Base-by-base conservation (phyloP, 2,888 invertebrate genomes). In the Idaea dimidiata region DNA sequence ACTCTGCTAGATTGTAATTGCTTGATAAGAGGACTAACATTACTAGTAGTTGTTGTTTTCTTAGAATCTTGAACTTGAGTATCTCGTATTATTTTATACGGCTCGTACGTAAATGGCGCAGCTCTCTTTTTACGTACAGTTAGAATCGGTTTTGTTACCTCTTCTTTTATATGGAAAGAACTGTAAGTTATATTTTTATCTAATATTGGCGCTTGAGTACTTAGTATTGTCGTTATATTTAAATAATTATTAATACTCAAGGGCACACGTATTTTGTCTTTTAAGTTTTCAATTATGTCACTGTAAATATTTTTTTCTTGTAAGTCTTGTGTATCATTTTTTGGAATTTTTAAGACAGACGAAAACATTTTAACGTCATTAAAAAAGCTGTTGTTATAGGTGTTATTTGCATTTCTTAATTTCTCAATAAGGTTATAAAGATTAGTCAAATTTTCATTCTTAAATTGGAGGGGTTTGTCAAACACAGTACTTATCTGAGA, bases 201-300 rank as follows among this genome's bases (percentile, higher is more conserved):
- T 4, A 58, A 58, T 57, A 32, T 54, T 65, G 32, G 60, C 16
- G 17, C 61, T 54, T 54, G 33, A 43, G 69, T 32, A 32, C 66
- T 61, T 56, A 70, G 55, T 16, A n/a, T 57, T 18, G 61, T 32
- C 17, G 66, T 54, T 16, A 59, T 17, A 59, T 69, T 61, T 1
- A 31, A 43, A 6, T 63, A 60, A 31, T 61, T 53, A n/a, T 60
- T 16, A 53, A 17, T 58, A 14, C 56, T 10, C 33, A 59, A 58
- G 17, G 71, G 58, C 17, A 66, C 54, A 8, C 71, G 43, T 8
- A 67, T 56, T 18, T 65, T 72, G 6, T 65, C 73, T 69, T 75
- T 85, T 43, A 93, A 91, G 69, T 92, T 93, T 60, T 91, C 82
- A 60, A 93, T 79, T 55, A 93, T 78, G 73, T 94, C 93, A n/a